These are phyloP conservation scores for Corythornis cristatus DNA, from an alignment of 2,113 vertebrate genomes.

Conservation along the genomic window DNA sequence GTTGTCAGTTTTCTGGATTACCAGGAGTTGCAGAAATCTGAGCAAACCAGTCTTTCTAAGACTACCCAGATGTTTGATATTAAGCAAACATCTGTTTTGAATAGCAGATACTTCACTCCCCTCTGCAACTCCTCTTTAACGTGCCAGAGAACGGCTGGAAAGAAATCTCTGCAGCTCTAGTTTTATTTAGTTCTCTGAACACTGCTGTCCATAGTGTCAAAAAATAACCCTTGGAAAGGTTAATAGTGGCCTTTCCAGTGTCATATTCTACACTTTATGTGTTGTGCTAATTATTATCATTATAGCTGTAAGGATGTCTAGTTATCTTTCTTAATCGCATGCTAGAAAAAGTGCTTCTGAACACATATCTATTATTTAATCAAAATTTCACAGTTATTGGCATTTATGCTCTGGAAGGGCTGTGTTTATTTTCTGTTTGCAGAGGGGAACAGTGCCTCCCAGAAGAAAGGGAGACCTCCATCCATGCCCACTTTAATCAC, in stretches of 20 bases:
- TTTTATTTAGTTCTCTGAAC: constrained; percentile 76
- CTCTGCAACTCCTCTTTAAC: constrained; percentile 15
- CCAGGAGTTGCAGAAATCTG: constrained; percentile 73
- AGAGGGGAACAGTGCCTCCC: constrained; percentile 80
- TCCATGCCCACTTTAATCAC: constrained; percentile 77
- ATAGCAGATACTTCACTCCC: constrained; percentile 61
- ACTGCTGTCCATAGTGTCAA: constrained; percentile 79
- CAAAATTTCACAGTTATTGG: constrained; percentile 93
- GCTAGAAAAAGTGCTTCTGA: constrained; percentile 86
- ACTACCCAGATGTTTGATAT: constrained; percentile 76
- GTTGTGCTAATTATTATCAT: constrained; percentile 97
- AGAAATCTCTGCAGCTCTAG: constrained; percentile 51
- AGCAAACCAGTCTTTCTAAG: constrained; percentile 71
- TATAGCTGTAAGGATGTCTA: constrained; percentile 93
- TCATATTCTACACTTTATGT: constrained; percentile 92
- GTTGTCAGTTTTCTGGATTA: constrained; percentile 72
- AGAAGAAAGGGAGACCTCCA: constrained; percentile 73
- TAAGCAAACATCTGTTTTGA: constrained; percentile 79
- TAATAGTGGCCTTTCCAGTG: constrained; percentile 93
- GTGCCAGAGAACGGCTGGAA: constrained; percentile 30
- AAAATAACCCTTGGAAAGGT: constrained; percentile 88
- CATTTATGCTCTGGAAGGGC: constrained; percentile 80
- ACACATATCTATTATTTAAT: constrained; percentile 99
- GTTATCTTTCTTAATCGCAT: constrained; percentile 96
- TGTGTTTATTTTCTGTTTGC: constrained; percentile 96